Evolutionary conservation across 1,140 invertebrate species (phyloP), one percentile per base, ranked within the genome.

Genomic region (Euwallacea fornicatus): DNA sequence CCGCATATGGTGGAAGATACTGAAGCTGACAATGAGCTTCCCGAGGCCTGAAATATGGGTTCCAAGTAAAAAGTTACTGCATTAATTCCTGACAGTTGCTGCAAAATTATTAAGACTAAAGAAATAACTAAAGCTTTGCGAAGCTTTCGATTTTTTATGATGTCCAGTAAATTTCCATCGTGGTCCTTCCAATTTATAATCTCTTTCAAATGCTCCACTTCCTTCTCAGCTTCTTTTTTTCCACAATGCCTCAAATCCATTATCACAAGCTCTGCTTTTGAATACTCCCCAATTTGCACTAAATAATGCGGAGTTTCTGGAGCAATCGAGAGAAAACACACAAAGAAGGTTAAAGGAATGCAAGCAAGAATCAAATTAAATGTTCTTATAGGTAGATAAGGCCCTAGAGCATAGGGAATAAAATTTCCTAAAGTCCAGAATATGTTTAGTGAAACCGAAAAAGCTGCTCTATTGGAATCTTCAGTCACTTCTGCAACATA

Each of bases 271-370:
- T 86, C 77, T 0, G 93, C 93, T 7, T 89, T 86, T 3, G 84
- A 80, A 8, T 44, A 85, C 33, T 85, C 82, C 13, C 82, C 84
- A 76, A 87, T 88, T 7, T 82, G 81, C 0, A 92, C 79, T 46
- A 90, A 83, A 67, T 86, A 92, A 56, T 88, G 88, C 0, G 94
- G 94, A 11, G 91, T 91, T 79, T 97, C 94, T 0, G 93, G 92
- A 7, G 69, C 72, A 13, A 75, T 44, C 0, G 74, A 15, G 7
- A 85, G 66, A 78, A 89, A 87, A 2, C 82, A 76, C 0, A 83
- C 50, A 11, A 88, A 71, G 78, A 88, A 86, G 0, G 83, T 0
- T 2, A 85, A 58, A 0, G 86, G 85, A 13, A 86, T 67, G 2
- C 77, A 42, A 7, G 78, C 81, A 64, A 83, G 82, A 0, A 81